phyloP scores from a whole-genome alignment of 1,140 invertebrate species.

The Hetaerina americana region DNA sequence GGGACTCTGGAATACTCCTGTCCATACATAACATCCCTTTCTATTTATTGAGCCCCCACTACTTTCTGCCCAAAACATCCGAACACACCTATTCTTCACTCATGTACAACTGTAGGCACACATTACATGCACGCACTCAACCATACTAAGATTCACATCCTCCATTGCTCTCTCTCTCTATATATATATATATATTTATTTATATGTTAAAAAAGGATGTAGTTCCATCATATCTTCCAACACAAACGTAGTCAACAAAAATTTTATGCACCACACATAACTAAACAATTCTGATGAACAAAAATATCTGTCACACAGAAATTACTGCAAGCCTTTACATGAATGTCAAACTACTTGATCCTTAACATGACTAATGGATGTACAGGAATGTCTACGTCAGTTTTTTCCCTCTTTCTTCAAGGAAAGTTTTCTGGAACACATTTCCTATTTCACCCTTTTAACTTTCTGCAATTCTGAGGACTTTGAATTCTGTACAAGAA shows the following conservation, averaged over 20 bases:
- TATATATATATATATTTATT: not conserved
- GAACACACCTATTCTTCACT: too few relatives aligned
- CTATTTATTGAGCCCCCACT: not conserved
- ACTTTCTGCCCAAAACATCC: not conserved
- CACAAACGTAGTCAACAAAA: not conserved
- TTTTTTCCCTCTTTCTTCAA: not conserved
- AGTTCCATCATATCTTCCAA: not conserved
- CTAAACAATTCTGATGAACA: not conserved
- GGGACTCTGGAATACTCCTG: not conserved
- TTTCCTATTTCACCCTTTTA: not conserved
- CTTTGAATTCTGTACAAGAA: too few relatives aligned
- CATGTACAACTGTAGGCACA: not conserved
- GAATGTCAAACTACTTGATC: not conserved
- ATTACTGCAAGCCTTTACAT: not conserved
- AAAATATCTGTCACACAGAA: not conserved
- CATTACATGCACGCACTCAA: too few relatives aligned
- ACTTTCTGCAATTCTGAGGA: too few relatives aligned
- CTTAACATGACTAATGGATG: not conserved
- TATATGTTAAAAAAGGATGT: not conserved
- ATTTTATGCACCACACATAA: not conserved
- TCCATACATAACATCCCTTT: not conserved
- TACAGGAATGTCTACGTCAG: not conserved
- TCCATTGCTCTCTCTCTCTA: not conserved
- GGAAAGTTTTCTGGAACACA: not conserved
- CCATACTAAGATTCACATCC: not conserved